A percentile compares a stretch with the other conserved stretches of the same genome.
phyloP scores from a whole-genome alignment of 1,140 invertebrate species.

The Nasonia giraulti region DNA sequence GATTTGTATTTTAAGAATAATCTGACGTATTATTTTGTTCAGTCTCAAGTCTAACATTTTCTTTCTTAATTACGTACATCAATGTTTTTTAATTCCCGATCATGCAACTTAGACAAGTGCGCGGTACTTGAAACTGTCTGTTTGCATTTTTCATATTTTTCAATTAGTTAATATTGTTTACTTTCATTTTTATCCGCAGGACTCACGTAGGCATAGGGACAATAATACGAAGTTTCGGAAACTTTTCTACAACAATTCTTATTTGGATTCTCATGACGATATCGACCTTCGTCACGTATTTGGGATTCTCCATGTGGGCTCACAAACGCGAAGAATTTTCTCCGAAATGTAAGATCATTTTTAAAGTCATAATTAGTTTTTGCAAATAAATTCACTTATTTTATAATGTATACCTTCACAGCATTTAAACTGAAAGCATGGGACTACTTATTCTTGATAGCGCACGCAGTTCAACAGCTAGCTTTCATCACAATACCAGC shows the following conservation, averaged over 20 bases:
- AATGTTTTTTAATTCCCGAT: background rate
- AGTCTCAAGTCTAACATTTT: too few species aligned
- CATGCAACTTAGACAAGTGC: too few species aligned
- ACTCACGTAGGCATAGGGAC: slow-evolving; percentile 75
- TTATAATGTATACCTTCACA: slow-evolving; percentile 35
- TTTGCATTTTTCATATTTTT: too few species aligned
- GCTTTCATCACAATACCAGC: slow-evolving; percentile 75
- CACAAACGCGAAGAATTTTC: slow-evolving; percentile 57
- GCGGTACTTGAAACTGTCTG: too few species aligned
- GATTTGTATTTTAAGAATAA: background rate
- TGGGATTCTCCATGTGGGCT: slow-evolving; percentile 76
- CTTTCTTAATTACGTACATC: background rate
- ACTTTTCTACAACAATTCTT: slow-evolving; percentile 74
- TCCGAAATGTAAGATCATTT: slow-evolving; percentile 65
- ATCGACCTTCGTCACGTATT: slow-evolving; percentile 74
- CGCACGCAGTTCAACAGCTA: slow-evolving; percentile 70
- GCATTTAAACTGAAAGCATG: slow-evolving; percentile 61
- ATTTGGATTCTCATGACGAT: slow-evolving; percentile 77
- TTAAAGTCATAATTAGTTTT: slow-evolving; percentile 8
- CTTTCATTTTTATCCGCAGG: slow-evolving; percentile 60
- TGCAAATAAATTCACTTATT: background rate
- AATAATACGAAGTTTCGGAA: slow-evolving; percentile 75
- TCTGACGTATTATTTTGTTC: background rate
- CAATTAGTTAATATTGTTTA: too few species aligned
- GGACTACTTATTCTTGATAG: slow-evolving; percentile 71